phyloP scores from a whole-genome alignment of 2,888 invertebrate species.

The Ischnus inquisitorius region DNA sequence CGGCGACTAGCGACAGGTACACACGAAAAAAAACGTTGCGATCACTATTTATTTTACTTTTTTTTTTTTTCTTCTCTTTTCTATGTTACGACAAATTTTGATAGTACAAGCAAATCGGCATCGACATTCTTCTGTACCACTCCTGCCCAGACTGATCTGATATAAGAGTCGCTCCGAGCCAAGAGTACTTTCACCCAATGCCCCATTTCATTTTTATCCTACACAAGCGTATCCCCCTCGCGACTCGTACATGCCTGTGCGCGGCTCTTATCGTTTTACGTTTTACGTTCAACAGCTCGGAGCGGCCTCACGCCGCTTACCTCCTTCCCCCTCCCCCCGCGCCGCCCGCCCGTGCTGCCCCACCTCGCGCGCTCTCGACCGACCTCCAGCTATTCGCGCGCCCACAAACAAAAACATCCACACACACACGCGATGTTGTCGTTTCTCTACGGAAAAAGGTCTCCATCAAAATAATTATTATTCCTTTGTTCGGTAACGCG shows the following conservation, averaged over 20 bases:
- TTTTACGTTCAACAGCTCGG: conserved; percentile 8
- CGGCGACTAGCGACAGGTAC: neutral
- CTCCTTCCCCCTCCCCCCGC: neutral
- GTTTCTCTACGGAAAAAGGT: too few species aligned
- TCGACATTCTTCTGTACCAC: conserved; percentile 77
- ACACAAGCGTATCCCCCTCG: conserved; percentile 71
- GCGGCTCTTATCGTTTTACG: conserved; percentile 17
- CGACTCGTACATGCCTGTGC: conserved; percentile 27
- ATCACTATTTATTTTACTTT: conserved; percentile 28
- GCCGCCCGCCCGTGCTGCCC: too few species aligned
- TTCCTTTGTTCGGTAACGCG: conserved; percentile 6
- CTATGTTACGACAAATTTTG: neutral
- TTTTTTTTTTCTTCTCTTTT: conserved; percentile 4
- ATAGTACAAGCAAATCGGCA: conserved; percentile 68
- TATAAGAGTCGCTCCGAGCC: conserved; percentile 77
- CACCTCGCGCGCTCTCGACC: neutral
- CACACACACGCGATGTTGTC: neutral
- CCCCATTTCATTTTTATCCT: conserved; percentile 85
- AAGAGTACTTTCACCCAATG: conserved; percentile 85
- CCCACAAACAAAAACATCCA: neutral
- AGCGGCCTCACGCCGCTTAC: conserved; percentile 7
- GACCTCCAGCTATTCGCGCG: conserved; percentile 20
- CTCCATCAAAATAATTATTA: neutral
- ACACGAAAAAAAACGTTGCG: neutral
- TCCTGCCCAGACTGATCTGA: conserved; percentile 79